Evolutionary conservation across 2,888 invertebrate species (phyloP), one percentile per base, ranked within the genome.

Genomic region (Protonemura montana): DNA sequence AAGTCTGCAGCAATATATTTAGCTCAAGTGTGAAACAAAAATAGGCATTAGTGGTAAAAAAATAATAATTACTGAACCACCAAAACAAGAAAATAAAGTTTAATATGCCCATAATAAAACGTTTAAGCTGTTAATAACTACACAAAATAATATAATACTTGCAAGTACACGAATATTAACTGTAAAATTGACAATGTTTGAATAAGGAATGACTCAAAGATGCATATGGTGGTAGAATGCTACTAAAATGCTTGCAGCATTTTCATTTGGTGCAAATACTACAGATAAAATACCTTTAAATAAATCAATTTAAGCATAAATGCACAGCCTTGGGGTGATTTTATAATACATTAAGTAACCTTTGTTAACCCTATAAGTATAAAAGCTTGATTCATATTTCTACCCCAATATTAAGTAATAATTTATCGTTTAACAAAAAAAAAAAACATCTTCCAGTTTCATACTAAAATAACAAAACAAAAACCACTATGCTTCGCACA

Each of bases 321-420:
- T 59, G 59, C 59, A 59, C 59, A 59, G 59, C 59, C 59, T 21
- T 59, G 59, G 59, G 59, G 59, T 59, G 59, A 59, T 59, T 59
- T 59, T 59, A 10, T 59, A 59, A 59, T 59, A 59, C 59, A 59
- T 35, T 35, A 59, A 59, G 16, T 21, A 21, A 16, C 21, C 21
- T 59, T 59, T 59, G 59, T 21, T 21, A 21, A 59, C 59, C 59
- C 59, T 59, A 10, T 13, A 59, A 59, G 59, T 59, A 59, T 21
- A 59, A 59, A 59, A 59, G 21, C 59, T 59, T 59, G 59, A 13
- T 59, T 59, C 1, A 7, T 59, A 21, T 21, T 35, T 21, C 59
- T 59, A 2, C 59, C 59, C 59, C 59, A 59, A 59, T 21, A 59
- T 59, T 21, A 59, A 21, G 21, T 59, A 59, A 3, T 2, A n/a